phyloP scores from a whole-genome alignment of 2,113 vertebrate genomes.

The Cheirogaleus medius region DNA sequence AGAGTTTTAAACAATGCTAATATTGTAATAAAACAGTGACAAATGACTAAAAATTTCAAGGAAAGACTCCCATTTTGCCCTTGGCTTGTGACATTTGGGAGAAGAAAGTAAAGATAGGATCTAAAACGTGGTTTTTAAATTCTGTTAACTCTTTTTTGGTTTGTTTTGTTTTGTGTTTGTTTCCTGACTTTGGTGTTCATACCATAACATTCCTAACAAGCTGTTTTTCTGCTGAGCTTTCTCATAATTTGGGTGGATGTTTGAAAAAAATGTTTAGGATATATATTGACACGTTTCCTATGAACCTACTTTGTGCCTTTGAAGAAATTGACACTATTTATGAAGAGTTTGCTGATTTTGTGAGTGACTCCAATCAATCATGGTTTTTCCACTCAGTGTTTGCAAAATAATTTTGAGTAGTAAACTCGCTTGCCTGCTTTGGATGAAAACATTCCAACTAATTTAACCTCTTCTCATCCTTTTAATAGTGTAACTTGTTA shows the following conservation, averaged over 20 bases:
- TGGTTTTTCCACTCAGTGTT: not conserved
- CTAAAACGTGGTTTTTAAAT: not conserved
- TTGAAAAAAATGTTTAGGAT: constrained; percentile 17
- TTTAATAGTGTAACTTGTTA: not conserved
- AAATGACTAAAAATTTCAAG: constrained; percentile 49
- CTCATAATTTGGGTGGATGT: not conserved
- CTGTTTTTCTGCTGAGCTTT: not conserved
- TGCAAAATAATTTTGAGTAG: constrained; percentile 43
- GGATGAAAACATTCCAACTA: not conserved
- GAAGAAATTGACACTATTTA: not conserved
- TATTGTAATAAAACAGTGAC: constrained; percentile 65
- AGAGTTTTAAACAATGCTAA: constrained; percentile 75
- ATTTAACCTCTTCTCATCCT: not conserved
- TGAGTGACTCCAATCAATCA: not conserved
- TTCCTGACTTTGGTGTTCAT: not conserved
- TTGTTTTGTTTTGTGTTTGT: not conserved
- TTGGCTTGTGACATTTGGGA: constrained; percentile 52
- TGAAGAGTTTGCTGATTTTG: not conserved
- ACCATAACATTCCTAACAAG: not conserved
- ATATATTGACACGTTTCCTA: not conserved
- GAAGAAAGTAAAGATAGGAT: constrained; percentile 10
- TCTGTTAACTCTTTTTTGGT: not conserved
- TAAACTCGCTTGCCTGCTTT: not conserved
- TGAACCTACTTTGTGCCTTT: not conserved
- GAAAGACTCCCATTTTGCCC: constrained; percentile 35